A percentile compares a stretch with the other conserved stretches of the same genome.
These are phyloP conservation scores for Perccottus glenii DNA, from an alignment of 2,113 vertebrate genomes.

Conservation along the genomic window DNA sequence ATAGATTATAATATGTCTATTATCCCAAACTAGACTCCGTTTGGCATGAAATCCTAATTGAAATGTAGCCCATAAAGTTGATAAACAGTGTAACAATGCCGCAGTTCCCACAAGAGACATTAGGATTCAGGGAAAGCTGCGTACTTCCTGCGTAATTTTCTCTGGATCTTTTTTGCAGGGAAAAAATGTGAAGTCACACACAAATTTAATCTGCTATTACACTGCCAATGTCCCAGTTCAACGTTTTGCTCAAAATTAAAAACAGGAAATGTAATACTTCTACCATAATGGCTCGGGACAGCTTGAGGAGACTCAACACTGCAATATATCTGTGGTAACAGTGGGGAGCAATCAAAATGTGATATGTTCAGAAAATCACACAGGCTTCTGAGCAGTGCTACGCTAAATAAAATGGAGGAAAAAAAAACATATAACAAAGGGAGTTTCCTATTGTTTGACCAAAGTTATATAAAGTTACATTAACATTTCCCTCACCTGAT, in stretches of 20 bases:
- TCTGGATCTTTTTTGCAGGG: conserved; percentile 48
- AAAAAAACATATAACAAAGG: conserved; percentile 5
- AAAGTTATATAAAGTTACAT: conserved; percentile 16
- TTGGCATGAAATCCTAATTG: conserved; percentile 30
- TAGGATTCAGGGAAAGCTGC: conserved; percentile 58
- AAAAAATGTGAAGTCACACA: conserved; percentile 46
- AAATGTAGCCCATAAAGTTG: conserved; percentile 34
- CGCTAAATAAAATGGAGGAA: conserved; percentile 2
- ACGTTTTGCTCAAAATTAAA: conserved; percentile 67
- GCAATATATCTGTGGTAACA: conserved; percentile 56
- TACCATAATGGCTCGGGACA: conserved; percentile 32
- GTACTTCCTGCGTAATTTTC: conserved; percentile 63
- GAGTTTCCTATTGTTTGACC: neutral
- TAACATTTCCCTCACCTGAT: conserved; percentile 46
- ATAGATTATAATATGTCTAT: conserved; percentile 16
- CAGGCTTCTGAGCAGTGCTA: neutral
- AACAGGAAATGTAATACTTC: conserved; percentile 66
- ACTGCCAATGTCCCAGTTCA: conserved; percentile 62
- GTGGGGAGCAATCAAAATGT: conserved; percentile 61
- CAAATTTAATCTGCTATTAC: conserved; percentile 57
- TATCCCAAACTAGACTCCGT: conserved; percentile 17
- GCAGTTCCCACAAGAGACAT: conserved; percentile 57
- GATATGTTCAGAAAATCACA: conserved; percentile 33
- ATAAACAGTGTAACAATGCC: conserved; percentile 56
- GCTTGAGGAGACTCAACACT: conserved; percentile 56